Base-by-base conservation (phyloP, 2,113 vertebrate genomes). In the Equus przewalskii region DNA sequence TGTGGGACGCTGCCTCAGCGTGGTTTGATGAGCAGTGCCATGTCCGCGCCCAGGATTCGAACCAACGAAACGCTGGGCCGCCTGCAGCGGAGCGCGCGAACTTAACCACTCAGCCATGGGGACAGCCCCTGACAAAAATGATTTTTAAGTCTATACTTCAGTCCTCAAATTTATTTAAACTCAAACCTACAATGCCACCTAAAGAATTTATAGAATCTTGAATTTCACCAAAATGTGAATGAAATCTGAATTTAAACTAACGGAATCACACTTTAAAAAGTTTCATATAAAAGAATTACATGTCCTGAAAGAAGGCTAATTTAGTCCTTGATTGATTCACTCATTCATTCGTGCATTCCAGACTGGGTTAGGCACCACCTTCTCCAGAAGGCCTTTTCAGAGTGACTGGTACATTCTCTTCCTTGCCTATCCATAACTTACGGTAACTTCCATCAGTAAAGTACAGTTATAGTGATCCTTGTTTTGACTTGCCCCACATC, bases 141-240 rank as follows among this genome's bases (percentile, higher is more conserved):
- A 62, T 33, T 79, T 70, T 51, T 89, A 36, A n/a, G 10, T 70
- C 33, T 72, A 46, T 30, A 62, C 5, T 36, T 84, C 10, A 91
- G 30, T 93, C 22, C 73, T 95, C 30, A 80, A 92, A 16, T 64
- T 67, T 72, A 92, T 75, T 69, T 84, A 93, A 96, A 96, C 36
- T 92, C 46, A n/a, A 91, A 80, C n/a, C 33, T 60, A 22, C 8
- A 90, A 64, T 54, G n/a, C 58, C 72, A 85, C n/a, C 44, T 56
- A 88, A 80, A 67, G 36, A 95, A 89, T 33, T 83, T 90, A 62
- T 0, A 87, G 56, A 75, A 92, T 75, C 75, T 84, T 51, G 10
- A 51, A 84, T 51, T 76, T 80, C 65, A 84, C 26, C 51, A 91
- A 92, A 93, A 83, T 76, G 22, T 19, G 62, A 51, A 0, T 22